A percentile compares a stretch with the other conserved stretches of the same genome.
Evolutionary conservation across 2,797 vertebrate genomes (phyloP).

Genomic region (Pangasius sanitwongsei): DNA sequence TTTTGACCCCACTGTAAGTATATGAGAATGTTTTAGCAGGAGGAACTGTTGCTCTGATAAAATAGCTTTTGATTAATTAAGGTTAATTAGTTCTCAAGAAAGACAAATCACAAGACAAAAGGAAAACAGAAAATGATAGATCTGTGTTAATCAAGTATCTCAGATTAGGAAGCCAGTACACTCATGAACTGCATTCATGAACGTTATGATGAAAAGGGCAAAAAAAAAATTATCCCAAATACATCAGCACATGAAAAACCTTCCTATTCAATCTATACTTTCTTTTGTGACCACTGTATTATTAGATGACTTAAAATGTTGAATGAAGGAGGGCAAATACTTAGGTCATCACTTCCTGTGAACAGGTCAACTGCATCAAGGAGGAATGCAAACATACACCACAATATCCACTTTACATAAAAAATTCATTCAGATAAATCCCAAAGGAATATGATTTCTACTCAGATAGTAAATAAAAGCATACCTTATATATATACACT

Average conservation of each 20-base stretch:
- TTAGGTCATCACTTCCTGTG: constrained; percentile 22
- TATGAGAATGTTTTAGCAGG: background rate
- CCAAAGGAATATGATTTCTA: constrained; percentile 7
- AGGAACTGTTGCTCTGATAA: background rate
- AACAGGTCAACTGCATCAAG: constrained; percentile 17
- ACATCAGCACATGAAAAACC: background rate
- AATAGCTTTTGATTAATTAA: background rate
- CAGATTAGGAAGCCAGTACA: background rate
- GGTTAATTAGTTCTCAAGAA: background rate
- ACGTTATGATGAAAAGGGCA: background rate
- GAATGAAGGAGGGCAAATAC: background rate
- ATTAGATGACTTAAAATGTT: background rate
- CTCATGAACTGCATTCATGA: background rate
- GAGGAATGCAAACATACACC: constrained; percentile 12
- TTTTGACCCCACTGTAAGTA: background rate
- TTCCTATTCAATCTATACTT: background rate
- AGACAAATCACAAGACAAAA: background rate
- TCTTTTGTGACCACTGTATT: background rate
- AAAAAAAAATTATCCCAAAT: background rate
- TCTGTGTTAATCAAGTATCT: background rate
- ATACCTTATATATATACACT: too few relatives aligned
- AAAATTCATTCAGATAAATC: constrained; percentile 20
- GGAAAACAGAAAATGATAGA: background rate
- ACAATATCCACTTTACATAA: constrained; percentile 2
- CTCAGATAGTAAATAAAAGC: constrained; percentile 32